Percentiles rank a stretch among this genome's conserved stretches.
phyloP scores from a whole-genome alignment of 2,113 vertebrate species.

The Chaetodon auriga region DNA sequence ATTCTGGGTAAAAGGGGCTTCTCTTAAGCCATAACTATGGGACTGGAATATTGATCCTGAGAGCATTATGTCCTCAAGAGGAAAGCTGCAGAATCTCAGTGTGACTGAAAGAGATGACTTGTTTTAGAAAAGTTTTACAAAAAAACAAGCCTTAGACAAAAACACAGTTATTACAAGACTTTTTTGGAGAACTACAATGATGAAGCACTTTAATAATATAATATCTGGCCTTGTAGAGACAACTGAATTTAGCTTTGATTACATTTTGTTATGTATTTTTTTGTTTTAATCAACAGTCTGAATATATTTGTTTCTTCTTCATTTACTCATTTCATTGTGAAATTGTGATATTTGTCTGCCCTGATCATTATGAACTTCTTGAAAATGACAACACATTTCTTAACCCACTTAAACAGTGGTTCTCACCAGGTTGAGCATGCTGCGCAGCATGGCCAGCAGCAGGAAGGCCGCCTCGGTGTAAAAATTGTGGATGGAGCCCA shows the following conservation, averaged over 20 bases:
- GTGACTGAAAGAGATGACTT: background rate
- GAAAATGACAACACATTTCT: background rate
- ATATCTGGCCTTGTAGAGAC: background rate
- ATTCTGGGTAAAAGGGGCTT: background rate
- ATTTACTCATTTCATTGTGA: background rate
- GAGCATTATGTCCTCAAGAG: background rate
- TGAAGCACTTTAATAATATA: too few species aligned
- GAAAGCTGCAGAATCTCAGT: background rate
- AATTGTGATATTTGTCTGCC: background rate
- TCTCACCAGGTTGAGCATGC: conserved; percentile 98
- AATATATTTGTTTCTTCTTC: too few species aligned
- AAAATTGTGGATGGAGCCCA: conserved; percentile 92
- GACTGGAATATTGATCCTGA: background rate
- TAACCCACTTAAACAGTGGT: too few species aligned
- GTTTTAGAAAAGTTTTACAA: background rate
- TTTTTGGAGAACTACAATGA: background rate
- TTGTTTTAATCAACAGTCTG: background rate
- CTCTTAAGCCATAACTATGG: background rate
- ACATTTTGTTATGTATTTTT: background rate
- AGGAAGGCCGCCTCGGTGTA: conserved; percentile 96
- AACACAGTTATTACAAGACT: too few species aligned
- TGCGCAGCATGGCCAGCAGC: conserved; percentile 95
- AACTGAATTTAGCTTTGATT: background rate
- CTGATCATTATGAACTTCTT: background rate
- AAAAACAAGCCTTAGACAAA: background rate